Base-by-base conservation (phyloP, 2,113 vertebrate genomes). In the Oncorhynchus tshawytscha region DNA sequence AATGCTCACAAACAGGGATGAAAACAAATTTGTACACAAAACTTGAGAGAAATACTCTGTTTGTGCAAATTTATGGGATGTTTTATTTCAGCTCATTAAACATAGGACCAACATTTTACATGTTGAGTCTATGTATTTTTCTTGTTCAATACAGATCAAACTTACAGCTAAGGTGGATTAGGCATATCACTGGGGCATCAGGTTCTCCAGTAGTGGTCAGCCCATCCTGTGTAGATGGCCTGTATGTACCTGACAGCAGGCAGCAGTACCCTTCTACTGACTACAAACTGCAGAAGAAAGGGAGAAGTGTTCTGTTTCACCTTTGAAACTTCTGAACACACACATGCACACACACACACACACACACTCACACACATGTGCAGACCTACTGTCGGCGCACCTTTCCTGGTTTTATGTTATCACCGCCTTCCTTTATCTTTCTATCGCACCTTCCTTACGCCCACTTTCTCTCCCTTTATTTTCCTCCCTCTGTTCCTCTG, bases 381-480 rank as follows among this genome's bases (percentile, higher is more conserved):
- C 51, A 57, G 13, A 57, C 51, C 51, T 20, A 5, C 51, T 57
- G 51, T 57, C 16, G 51, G 18, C 18, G 18, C 51, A 18, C 16
- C 18, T 20, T 18, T 16, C 51, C 16, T 57, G 16, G 60, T 66
- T 57, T 67, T 70, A 78, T 15, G 66, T 4, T 20, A 74, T 84
- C 72, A 5, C 0, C 3, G n/a, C 67, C 67, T 27, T 1, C 9
- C 51, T 16, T 34, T 73, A 69, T 80, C 70, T 68, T 18, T 39
- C 66, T 29, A 57, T 60, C 76, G 9, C 59, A 67, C 49, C 77
- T 34, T n/a, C 65, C 76, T 5, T 4, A 54, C 71, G 65, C 75
- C 57, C 67, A 51, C 24, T 71, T 18, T 71, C 70, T 71, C 24
- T 71, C 22, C 11, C 22, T 27, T 70, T 81, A 67, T 0, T 9